Conservation (phyloP, 2,888 invertebrate species). For the Pristionchus exspectatus region DNA sequence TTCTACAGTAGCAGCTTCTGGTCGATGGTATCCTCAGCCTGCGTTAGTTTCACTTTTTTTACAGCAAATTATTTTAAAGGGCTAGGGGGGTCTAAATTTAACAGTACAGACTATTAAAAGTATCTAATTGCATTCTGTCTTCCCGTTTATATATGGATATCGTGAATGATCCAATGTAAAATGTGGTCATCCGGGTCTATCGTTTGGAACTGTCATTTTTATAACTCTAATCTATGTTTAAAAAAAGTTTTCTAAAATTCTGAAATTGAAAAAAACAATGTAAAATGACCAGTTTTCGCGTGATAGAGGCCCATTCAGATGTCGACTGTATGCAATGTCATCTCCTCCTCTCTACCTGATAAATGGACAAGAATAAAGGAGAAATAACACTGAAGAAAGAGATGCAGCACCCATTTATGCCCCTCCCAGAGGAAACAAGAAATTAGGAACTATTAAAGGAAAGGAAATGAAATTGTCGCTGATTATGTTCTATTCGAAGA, state of each 20-base stretch:
- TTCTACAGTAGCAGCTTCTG: conserved; percentile 64
- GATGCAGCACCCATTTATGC: conserved; percentile 70
- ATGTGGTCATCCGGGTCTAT: background rate
- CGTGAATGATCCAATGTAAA: background rate
- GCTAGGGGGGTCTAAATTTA: background rate
- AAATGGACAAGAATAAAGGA: background rate
- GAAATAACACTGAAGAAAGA: conserved; percentile 25
- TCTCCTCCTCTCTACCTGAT: background rate
- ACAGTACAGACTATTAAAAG: background rate
- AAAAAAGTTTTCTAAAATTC: background rate
- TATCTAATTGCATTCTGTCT: background rate
- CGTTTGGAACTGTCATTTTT: background rate
- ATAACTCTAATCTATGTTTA: background rate
- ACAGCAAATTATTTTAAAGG: too few relatives aligned
- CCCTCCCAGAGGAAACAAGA: conserved; percentile 62
- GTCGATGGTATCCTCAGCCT: conserved; percentile 77
- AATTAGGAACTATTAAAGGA: conserved; percentile 67
- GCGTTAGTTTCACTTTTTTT: conserved; percentile 68
- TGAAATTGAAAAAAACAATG: background rate
- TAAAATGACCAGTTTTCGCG: background rate
- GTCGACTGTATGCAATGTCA: background rate
- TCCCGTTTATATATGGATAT: background rate
- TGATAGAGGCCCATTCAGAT: background rate
- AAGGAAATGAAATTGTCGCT: conserved; percentile 72
- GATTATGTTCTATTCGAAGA: conserved; percentile 77